Percentiles rank a stretch among this genome's conserved stretches.
Conservation (phyloP, 2,888 invertebrate species). For the Resseliella maxima region DNA sequence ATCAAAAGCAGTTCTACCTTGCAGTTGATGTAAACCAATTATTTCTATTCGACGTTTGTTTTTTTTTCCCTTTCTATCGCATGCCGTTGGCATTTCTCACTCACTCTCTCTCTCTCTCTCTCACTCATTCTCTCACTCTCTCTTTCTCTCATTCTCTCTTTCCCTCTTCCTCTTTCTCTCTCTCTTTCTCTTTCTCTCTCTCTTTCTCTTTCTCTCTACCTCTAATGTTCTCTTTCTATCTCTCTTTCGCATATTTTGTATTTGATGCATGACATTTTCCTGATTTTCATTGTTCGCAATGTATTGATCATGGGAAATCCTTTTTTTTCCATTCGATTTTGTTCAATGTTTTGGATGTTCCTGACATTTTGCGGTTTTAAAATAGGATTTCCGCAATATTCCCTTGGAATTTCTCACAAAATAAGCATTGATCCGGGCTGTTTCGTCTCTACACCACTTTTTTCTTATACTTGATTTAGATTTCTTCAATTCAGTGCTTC, state of each 20-base stretch:
- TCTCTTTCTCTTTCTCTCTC: not conserved
- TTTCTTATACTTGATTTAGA: no score
- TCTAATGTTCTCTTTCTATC: no score
- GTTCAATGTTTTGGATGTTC: no score
- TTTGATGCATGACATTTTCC: not conserved
- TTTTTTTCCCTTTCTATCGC: not conserved
- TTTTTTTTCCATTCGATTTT: no score
- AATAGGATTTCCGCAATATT: no score
- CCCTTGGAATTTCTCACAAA: no score
- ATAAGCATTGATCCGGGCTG: no score
- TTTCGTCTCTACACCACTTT: no score
- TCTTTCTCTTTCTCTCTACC: no score
- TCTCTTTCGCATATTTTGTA: not conserved
- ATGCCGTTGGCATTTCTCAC: not conserved
- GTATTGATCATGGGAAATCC: not conserved
- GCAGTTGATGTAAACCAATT: constrained; percentile 34
- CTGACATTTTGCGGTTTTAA: no score
- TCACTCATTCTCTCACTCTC: not conserved
- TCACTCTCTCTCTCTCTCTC: not conserved
- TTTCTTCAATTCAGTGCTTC: no score
- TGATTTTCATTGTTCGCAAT: not conserved
- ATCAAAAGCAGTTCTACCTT: not conserved
- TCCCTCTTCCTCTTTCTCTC: not conserved
- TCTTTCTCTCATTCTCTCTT: no score
- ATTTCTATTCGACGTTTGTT: not conserved